Conservation (phyloP, 1,140 invertebrate genomes). For the Pseudomyrmex sp. region DNA sequence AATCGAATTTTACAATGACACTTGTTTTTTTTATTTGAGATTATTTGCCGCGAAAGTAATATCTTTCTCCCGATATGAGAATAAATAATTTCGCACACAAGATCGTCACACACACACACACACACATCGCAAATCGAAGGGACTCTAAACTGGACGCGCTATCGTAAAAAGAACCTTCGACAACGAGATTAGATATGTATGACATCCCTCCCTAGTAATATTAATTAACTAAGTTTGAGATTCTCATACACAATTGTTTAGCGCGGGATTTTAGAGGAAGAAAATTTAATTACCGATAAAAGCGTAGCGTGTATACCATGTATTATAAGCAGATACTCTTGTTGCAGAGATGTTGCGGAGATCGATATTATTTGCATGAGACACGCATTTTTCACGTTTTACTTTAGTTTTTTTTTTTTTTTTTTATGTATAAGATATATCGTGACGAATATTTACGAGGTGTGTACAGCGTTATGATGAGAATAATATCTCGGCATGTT, state of each 20-base stretch:
- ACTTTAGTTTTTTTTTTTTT: conserved; percentile 48
- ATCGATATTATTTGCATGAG: conserved; percentile 62
- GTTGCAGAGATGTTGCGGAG: conserved; percentile 61
- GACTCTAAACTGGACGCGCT: conserved; percentile 42
- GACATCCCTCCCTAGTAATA: conserved; percentile 62
- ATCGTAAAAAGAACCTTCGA: conserved; percentile 64
- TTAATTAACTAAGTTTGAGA: conserved; percentile 50
- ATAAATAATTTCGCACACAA: conserved; percentile 64
- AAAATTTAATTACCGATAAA: conserved; percentile 65
- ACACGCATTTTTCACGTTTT: conserved; percentile 49
- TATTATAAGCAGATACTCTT: conserved; percentile 71
- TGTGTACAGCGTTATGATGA: too few species aligned
- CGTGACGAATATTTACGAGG: conserved; percentile 23
- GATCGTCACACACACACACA: neutral
- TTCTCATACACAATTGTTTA: conserved; percentile 64
- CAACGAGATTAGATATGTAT: conserved; percentile 70
- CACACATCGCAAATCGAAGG: conserved; percentile 48
- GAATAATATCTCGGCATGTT: neutral
- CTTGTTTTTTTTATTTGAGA: too few species aligned
- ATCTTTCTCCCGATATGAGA: neutral
- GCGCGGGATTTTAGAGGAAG: conserved; percentile 46
- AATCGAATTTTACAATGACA: too few species aligned
- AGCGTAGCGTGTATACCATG: conserved; percentile 56
- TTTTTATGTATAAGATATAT: conserved; percentile 40
- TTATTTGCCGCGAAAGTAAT: too few species aligned